Conservation (phyloP, 30 jellyfish, hydroid and myxozoan species). For the Nemopilema nomurai region DNA sequence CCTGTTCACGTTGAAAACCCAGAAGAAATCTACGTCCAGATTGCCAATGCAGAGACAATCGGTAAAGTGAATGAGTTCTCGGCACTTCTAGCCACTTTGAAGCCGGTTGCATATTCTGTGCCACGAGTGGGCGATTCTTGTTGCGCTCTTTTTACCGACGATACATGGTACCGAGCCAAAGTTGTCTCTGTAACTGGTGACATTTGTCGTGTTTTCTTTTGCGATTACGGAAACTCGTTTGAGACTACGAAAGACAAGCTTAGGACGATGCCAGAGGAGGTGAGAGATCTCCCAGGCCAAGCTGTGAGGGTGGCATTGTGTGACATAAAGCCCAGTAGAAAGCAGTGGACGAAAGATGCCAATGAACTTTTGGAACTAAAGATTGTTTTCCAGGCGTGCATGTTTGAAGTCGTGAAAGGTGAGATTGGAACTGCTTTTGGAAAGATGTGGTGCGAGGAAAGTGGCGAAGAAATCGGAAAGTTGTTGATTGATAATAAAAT, state of each 20-base stretch:
- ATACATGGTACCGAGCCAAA: slow-evolving; percentile 72
- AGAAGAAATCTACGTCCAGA: slow-evolving; percentile 30
- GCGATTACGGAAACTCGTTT: slow-evolving; percentile 32
- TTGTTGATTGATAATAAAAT: slow-evolving; percentile 17
- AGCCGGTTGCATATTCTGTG: not conserved
- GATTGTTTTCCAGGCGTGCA: slow-evolving; percentile 19
- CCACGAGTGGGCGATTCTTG: slow-evolving; percentile 36
- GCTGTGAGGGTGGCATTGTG: slow-evolving; percentile 53
- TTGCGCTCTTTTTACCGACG: slow-evolving; percentile 51
- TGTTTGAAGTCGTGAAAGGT: not conserved
- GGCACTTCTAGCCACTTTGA: not conserved
- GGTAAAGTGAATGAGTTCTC: slow-evolving; percentile 28
- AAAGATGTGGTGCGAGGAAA: not conserved
- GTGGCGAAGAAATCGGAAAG: slow-evolving; percentile 2
- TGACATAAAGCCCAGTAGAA: slow-evolving; percentile 29
- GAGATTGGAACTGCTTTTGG: slow-evolving; percentile 14
- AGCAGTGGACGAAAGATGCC: slow-evolving; percentile 10
- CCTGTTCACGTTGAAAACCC: slow-evolving; percentile 62
- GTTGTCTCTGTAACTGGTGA: slow-evolving; percentile 30
- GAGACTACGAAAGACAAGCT: slow-evolving; percentile 13
- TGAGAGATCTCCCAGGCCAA: slow-evolving; percentile 56
- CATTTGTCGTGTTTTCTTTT: slow-evolving; percentile 15
- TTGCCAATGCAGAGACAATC: slow-evolving; percentile 34
- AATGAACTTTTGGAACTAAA: slow-evolving; percentile 24
- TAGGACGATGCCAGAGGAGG: slow-evolving; percentile 69